Base-by-base conservation (phyloP, 2,113 vertebrate species). In the Pungitius pungitius region DNA sequence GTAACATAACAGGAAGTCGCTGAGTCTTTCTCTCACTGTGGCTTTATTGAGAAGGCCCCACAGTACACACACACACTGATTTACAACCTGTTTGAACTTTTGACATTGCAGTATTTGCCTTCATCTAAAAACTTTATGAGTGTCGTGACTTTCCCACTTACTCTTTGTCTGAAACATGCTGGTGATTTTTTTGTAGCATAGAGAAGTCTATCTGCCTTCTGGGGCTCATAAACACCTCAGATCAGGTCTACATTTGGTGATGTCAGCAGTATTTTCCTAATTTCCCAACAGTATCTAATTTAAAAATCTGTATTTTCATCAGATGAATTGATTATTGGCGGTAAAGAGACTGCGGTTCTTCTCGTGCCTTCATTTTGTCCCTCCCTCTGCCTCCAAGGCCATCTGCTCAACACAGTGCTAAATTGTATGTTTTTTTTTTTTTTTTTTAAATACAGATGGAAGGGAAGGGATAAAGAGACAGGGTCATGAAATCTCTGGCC, bases 401-500 rank as follows among this genome's bases (percentile, higher is more conserved):
- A 92, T 93, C 92, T 93, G 91, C 78, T 72, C 27, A 22, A 77
- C 43, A 85, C 35, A 11, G 52, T 52, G 67, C 54, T 77, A 76
- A 75, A 79, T 83, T 80, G 70, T 83, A 26, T 51, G 47, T 1
- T 20, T 1, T n/a, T 51, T 26, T 49, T 33, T 27, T 43, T 49
- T 52, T 67, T 78, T 84, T 87, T 72, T 77, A 60, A 75, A 80
- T 90, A 69, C 87, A 88, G 87, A 88, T 89, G 83, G 86, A 75
- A 70, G 80, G 80, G 78, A 72, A 72, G 62, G 83, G 85, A 88
- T 88, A 82, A 85, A 80, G 80, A 75, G 70, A 67, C 11, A 7
- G 15, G 70, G 65, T 92, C 82, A 86, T 81, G 78, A 85, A 90
- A 91, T 88, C 85, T 89, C 81, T 78, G 73, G 76, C 83, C 85